phyloP scores from a whole-genome alignment of 2,888 invertebrate genomes.

The Tortricodes alternella region DNA sequence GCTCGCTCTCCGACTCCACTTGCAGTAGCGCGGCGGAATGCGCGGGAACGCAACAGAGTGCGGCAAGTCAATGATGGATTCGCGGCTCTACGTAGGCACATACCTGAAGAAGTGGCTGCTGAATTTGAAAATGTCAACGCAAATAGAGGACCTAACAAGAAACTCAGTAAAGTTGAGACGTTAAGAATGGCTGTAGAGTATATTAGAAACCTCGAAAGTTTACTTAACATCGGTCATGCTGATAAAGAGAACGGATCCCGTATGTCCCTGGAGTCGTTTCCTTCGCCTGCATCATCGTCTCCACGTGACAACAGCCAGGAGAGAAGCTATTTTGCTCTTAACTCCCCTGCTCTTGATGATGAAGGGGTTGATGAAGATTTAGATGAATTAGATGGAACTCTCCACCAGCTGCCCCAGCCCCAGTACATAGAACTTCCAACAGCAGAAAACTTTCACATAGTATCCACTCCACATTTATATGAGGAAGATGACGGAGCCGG shows the following conservation, averaged over 20 bases:
- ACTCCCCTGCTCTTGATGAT: constrained; percentile 73
- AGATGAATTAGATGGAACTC: constrained; percentile 66
- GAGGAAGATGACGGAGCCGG: constrained; percentile 84
- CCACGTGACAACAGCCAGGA: constrained; percentile 79
- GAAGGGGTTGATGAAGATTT: constrained; percentile 68
- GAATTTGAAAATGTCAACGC: constrained; percentile 86
- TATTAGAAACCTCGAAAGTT: constrained; percentile 89
- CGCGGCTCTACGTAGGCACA: constrained; percentile 92
- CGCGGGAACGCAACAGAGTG: constrained; percentile 95
- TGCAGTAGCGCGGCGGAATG: constrained; percentile 94
- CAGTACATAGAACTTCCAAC: constrained; percentile 84
- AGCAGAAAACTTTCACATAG: constrained; percentile 84
- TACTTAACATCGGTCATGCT: constrained; percentile 86
- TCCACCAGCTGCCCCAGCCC: constrained; percentile 75
- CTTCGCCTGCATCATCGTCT: constrained; percentile 78
- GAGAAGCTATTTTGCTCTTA: constrained; percentile 72
- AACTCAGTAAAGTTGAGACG: constrained; percentile 94
- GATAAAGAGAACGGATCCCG: constrained; percentile 75
- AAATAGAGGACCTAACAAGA: constrained; percentile 87
- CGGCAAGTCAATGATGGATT: constrained; percentile 96
- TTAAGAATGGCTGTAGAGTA: constrained; percentile 95
- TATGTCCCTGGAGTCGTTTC: constrained; percentile 74
- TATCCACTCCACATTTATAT: constrained; percentile 81
- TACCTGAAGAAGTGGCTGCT: constrained; percentile 91
- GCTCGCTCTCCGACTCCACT: constrained; percentile 86